Conservation (phyloP, 2,888 invertebrate species). For the Malthinus flaveolus region DNA sequence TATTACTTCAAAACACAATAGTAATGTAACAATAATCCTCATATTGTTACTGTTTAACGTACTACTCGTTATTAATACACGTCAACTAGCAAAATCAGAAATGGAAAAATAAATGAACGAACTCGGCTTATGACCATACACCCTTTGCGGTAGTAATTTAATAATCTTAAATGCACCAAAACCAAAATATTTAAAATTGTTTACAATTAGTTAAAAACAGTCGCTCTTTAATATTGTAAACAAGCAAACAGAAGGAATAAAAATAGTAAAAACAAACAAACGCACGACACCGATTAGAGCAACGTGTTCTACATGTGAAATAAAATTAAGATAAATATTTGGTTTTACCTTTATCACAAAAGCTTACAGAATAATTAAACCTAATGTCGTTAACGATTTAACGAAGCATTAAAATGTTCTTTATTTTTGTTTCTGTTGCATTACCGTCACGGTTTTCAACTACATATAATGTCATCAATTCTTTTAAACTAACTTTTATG, state of each 20-base stretch:
- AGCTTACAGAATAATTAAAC: constrained; percentile 22
- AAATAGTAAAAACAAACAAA: constrained; percentile 9
- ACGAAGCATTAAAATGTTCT: constrained; percentile 24
- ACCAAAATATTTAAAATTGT: not conserved
- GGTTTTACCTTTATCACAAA: constrained; percentile 22
- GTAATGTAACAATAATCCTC: no score
- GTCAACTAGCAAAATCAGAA: constrained; percentile 2
- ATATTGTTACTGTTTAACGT: not conserved
- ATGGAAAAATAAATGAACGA: not conserved
- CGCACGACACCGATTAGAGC: constrained; percentile 8
- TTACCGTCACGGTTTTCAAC: not conserved
- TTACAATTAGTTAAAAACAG: not conserved
- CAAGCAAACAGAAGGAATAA: not conserved
- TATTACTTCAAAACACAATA: constrained; percentile 14
- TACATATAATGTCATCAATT: constrained; percentile 18
- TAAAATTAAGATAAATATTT: constrained; percentile 25
- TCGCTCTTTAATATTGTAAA: not conserved
- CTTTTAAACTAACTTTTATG: not conserved
- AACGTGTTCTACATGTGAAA: constrained; percentile 17
- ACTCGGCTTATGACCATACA: not conserved
- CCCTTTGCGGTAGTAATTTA: not conserved
- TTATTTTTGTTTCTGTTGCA: constrained; percentile 10
- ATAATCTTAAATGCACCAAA: not conserved
- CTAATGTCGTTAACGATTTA: constrained; percentile 20
- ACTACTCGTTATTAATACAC: not conserved